These are phyloP conservation scores for Adrianichthys oophorus DNA, from an alignment of 2,797 vertebrate genomes.

Conservation along the genomic window DNA sequence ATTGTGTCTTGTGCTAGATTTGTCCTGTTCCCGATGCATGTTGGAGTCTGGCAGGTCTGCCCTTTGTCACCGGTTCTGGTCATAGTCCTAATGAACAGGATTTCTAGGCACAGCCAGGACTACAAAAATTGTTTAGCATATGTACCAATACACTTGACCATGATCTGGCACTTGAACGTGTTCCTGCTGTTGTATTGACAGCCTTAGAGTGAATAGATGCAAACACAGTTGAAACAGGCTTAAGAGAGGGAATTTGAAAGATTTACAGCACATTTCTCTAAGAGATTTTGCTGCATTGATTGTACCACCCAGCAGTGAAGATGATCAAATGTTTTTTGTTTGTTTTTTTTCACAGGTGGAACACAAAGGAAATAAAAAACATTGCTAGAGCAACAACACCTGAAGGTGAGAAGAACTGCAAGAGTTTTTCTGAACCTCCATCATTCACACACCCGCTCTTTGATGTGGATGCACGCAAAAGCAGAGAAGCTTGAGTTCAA, in stretches of 20 bases:
- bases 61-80: no score
- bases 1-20: no score
- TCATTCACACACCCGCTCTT: conserved; percentile 29
- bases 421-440: conserved; percentile 42
- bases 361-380: conserved; percentile 46
- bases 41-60: no score
- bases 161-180: conserved; percentile 16
- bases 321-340: conserved; percentile 67
- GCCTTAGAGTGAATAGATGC: conserved; percentile 28
- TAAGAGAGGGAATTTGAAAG: conserved; percentile 61
- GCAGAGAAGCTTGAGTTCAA: conserved; percentile 33
- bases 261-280: conserved; percentile 59
- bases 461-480: conserved; percentile 11
- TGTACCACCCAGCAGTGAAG: conserved; percentile 49
- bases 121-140: neutral
- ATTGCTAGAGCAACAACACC: conserved; percentile 29
- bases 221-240: conserved; percentile 32
- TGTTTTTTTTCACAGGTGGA: conserved; percentile 54
- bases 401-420: conserved; percentile 32
- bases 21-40: no score
- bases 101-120: no score
- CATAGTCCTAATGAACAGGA: no score
- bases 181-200: conserved; percentile 16
- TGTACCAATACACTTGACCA: conserved; percentile 3
- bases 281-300: conserved; percentile 66